These are phyloP conservation scores for Glaucomys volans DNA, from an alignment of 2,113 vertebrate species.

Conservation along the genomic window DNA sequence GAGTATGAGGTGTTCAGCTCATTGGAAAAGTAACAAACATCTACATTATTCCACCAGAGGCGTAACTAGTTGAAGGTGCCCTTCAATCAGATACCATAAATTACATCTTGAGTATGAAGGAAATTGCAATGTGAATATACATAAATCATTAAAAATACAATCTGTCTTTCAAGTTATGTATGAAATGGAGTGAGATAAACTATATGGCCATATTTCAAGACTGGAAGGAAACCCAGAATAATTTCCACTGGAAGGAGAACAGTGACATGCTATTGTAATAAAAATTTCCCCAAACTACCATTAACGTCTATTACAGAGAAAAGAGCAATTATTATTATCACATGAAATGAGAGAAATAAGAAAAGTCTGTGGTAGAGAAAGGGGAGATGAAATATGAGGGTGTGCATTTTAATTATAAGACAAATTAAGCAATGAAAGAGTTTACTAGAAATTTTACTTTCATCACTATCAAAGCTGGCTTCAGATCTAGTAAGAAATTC, in stretches of 20 bases:
- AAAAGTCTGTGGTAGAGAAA: not conserved
- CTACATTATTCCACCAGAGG: not conserved
- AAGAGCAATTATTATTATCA: not conserved
- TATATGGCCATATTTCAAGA: slow-evolving; percentile 42
- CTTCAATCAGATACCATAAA: slow-evolving; percentile 48
- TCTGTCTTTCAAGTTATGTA: slow-evolving; percentile 58
- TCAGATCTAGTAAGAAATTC: not conserved
- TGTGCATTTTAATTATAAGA: slow-evolving; percentile 23
- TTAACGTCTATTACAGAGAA: slow-evolving; percentile 15
- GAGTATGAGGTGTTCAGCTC: not conserved
- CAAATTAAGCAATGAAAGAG: slow-evolving; percentile 24
- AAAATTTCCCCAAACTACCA: not conserved
- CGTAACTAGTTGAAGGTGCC: slow-evolving; percentile 1
- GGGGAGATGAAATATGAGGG: not conserved
- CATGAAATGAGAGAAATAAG: slow-evolving; percentile 36
- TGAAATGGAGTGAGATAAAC: slow-evolving; percentile 62
- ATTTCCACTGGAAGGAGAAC: slow-evolving; percentile 23
- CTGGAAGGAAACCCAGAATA: not conserved
- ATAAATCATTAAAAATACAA: slow-evolving; percentile 73
- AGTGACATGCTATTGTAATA: not conserved
- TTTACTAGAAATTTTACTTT: slow-evolving; percentile 46
- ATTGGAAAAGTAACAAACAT: slow-evolving; percentile 37
- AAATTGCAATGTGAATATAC: slow-evolving; percentile 66
- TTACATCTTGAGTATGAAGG: slow-evolving; percentile 3
- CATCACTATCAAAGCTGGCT: not conserved